These are phyloP conservation scores for Lutraria rhynchaena DNA, from an alignment of 1,140 invertebrate genomes.

Conservation along the genomic window DNA sequence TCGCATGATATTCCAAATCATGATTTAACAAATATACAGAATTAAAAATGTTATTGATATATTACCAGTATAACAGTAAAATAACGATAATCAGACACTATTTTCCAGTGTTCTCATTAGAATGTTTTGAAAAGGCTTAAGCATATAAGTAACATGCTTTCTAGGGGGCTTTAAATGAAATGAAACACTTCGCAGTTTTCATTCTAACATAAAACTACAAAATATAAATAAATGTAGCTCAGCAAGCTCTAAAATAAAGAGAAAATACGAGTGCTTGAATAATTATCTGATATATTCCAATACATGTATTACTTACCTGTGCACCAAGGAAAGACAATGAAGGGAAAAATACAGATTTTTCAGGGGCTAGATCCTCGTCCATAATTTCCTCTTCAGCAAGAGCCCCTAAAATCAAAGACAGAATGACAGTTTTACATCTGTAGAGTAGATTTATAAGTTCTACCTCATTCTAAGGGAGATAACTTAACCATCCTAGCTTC, in stretches of 20 bases:
- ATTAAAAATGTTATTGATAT: background rate
- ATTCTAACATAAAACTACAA: no score
- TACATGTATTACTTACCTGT: conserved; percentile 52
- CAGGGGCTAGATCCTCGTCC: conserved; percentile 36
- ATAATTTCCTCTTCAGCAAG: conserved; percentile 40
- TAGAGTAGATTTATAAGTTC: no score
- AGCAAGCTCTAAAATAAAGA: no score
- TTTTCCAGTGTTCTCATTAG: background rate
- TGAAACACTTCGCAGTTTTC: no score
- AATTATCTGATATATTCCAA: no score
- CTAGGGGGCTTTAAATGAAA: background rate
- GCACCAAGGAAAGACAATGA: conserved; percentile 48
- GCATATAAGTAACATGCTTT: background rate
- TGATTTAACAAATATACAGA: background rate
- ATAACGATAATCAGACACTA: background rate
- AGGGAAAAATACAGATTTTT: conserved; percentile 43
- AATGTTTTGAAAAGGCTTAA: background rate
- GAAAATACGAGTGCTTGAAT: no score
- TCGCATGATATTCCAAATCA: background rate
- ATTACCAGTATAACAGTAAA: background rate
- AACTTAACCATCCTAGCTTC: no score
- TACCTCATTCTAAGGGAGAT: no score
- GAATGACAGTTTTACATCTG: background rate
- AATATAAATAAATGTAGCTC: no score
- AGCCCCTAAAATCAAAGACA: conserved; percentile 30